phyloP scores from a whole-genome alignment of 2,797 vertebrate species.

The Myotis findleyi region DNA sequence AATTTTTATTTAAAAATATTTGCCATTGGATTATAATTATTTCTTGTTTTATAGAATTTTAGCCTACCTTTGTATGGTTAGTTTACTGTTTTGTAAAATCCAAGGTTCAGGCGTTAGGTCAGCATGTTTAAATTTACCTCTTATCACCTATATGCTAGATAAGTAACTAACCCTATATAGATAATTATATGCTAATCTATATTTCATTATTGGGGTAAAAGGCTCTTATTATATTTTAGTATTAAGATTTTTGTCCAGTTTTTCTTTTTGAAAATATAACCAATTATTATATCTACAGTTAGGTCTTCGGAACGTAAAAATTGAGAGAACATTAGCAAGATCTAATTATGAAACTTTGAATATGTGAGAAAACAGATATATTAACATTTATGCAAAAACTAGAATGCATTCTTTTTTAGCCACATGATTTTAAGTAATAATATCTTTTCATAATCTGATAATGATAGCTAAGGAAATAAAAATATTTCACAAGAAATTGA shows the following conservation, averaged over 20 bases:
- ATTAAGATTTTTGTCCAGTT: background rate
- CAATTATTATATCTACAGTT: slow-evolving; percentile 28
- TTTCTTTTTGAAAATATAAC: slow-evolving; percentile 22
- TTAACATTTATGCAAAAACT: slow-evolving; percentile 61
- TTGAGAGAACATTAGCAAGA: slow-evolving; percentile 8
- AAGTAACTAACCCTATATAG: background rate
- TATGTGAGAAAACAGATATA: slow-evolving; percentile 22
- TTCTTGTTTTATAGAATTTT: background rate
- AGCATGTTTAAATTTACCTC: slow-evolving; percentile 12
- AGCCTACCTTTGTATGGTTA: background rate
- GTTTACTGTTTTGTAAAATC: background rate
- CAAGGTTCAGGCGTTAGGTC: background rate
- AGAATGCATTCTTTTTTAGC: slow-evolving; percentile 30
- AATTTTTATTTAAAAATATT: slow-evolving; percentile 11
- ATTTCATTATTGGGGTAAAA: background rate
- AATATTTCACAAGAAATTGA: slow-evolving; percentile 51
- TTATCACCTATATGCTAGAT: background rate
- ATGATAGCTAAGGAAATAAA: slow-evolving; percentile 64
- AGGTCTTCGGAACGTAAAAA: background rate
- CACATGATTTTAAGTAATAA: slow-evolving; percentile 28
- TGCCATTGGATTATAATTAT: background rate
- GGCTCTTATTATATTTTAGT: background rate
- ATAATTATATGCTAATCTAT: background rate
- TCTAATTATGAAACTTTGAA: slow-evolving; percentile 59
- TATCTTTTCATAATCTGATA: slow-evolving; percentile 51